phyloP scores from a whole-genome alignment of 2,113 vertebrate genomes.

The Raja brachyura region DNA sequence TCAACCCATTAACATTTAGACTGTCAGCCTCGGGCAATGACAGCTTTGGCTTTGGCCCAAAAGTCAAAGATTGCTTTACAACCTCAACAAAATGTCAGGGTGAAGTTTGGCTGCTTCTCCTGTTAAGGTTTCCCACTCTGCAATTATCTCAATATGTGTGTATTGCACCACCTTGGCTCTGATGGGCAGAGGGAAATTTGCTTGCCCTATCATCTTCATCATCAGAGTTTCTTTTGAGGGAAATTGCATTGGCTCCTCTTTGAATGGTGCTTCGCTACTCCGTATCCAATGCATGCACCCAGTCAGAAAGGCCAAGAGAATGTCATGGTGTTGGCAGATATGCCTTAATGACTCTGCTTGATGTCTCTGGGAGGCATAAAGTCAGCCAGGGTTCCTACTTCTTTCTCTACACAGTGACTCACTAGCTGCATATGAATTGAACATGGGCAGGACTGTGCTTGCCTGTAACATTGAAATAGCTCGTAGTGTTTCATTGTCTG shows the following conservation, averaged over 20 bases:
- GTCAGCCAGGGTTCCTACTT: neutral
- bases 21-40: constrained; percentile 26
- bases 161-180: neutral
- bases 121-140: neutral
- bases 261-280: neutral
- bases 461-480: neutral
- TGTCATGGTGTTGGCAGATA: neutral
- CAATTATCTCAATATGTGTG: neutral
- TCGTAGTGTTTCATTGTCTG: neutral
- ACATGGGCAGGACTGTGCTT: constrained; percentile 7
- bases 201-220: neutral
- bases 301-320: neutral
- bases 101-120: neutral
- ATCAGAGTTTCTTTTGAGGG: neutral
- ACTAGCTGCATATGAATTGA: neutral
- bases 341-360: neutral
- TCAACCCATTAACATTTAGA: constrained; percentile 22
- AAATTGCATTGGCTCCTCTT: neutral
- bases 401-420: neutral
- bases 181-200: neutral
- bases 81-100: neutral
- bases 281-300: neutral
- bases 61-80: constrained; percentile 18
- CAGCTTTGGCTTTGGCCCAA: constrained; percentile 18
- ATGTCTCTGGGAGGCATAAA: neutral